These are phyloP conservation scores for Myzus persicae DNA, from an alignment of 1,140 invertebrate species.

Conservation along the genomic window DNA sequence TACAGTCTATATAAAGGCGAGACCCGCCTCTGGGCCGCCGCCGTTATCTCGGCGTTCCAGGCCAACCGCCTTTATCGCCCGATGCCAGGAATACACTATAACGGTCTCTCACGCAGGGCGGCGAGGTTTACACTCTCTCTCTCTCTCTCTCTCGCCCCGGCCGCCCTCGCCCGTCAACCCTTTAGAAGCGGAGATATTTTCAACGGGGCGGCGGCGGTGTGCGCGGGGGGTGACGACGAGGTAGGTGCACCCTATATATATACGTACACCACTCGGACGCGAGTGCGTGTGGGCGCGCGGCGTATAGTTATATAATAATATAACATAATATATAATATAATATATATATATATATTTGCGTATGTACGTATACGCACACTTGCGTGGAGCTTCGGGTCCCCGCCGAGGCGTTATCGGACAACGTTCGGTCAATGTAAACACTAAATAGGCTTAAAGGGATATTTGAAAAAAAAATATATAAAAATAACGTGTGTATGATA, in stretches of 20 bases:
- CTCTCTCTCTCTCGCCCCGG: background rate
- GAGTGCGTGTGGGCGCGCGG: background rate
- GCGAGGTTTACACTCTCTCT: background rate
- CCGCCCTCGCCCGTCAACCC: background rate
- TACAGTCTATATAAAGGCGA: constrained; percentile 33
- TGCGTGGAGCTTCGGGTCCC: background rate
- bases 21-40: constrained; percentile 25
- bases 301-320: background rate
- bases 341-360: background rate
- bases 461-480: constrained; percentile 1
- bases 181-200: background rate
- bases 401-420: constrained; percentile 16
- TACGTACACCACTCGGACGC: background rate
- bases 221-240: background rate
- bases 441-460: constrained; percentile 23
- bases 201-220: background rate
- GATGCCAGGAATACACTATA: constrained; percentile 47
- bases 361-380: no score
- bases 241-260: background rate
- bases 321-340: background rate
- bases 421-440: constrained; percentile 53
- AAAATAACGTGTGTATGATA: constrained; percentile 27
- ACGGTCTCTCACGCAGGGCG: constrained; percentile 8
- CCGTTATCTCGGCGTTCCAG: constrained; percentile 57
- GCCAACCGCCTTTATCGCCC: constrained; percentile 57